Conservation (phyloP, 1,140 invertebrate genomes). For the Colletes gigas region DNA sequence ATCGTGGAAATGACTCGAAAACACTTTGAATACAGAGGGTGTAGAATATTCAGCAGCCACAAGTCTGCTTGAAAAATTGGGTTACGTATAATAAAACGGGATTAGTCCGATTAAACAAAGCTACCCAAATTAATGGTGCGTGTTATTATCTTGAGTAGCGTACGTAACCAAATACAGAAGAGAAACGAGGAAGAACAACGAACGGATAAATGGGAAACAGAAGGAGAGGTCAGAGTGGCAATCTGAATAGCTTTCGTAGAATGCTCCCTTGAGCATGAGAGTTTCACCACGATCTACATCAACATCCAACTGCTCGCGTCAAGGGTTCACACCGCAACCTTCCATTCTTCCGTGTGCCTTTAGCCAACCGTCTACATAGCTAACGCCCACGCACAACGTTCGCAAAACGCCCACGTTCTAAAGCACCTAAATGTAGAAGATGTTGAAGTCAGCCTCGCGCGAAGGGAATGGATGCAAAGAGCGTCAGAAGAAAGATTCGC, state of each 20-base stretch:
- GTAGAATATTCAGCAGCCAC: neutral
- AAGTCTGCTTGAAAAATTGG: neutral
- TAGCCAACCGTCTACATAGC: conserved; percentile 15
- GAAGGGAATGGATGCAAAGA: conserved; percentile 12
- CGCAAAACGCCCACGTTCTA: conserved; percentile 29
- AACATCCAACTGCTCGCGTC: conserved; percentile 64
- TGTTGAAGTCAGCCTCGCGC: conserved; percentile 7
- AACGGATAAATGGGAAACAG: neutral
- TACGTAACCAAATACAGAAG: conserved; percentile 3
- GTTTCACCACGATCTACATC: conserved; percentile 61
- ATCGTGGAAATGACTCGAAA: too few species aligned
- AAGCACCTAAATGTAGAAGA: conserved; percentile 9
- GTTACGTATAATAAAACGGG: neutral
- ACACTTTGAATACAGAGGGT: neutral
- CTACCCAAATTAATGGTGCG: conserved; percentile 16
- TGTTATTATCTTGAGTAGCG: conserved; percentile 43
- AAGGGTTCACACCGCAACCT: conserved; percentile 54
- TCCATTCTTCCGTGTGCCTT: conserved; percentile 56
- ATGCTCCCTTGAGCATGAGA: conserved; percentile 57
- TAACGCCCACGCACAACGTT: conserved; percentile 33
- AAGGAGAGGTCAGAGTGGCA: conserved; percentile 50
- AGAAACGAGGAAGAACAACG: neutral
- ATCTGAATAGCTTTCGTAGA: conserved; percentile 58
- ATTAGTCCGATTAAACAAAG: conserved; percentile 47
- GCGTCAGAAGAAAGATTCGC: conserved; percentile 30